Conservation (phyloP, 2,797 vertebrate species). For the Otolemur crassicaudatus region DNA sequence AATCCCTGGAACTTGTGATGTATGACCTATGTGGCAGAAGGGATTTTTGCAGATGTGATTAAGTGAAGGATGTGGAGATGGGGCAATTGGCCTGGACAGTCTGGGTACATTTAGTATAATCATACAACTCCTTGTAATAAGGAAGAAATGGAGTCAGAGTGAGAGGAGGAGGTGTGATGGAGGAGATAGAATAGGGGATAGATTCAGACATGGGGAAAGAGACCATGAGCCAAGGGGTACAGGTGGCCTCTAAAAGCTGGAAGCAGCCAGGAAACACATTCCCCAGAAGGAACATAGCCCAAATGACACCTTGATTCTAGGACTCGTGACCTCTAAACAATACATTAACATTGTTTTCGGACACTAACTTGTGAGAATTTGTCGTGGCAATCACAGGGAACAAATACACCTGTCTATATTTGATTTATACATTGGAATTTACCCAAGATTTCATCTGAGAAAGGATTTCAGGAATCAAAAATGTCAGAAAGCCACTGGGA, state of each 20-base stretch:
- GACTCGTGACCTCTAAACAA: not conserved
- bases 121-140: not conserved
- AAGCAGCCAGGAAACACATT: not conserved
- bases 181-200: no score
- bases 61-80: not conserved
- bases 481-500: not conserved
- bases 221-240: not conserved
- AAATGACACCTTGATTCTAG: not conserved
- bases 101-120: not conserved
- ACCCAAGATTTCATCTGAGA: not conserved
- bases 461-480: not conserved
- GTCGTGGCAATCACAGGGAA: not conserved
- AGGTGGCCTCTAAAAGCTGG: not conserved
- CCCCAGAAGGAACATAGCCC: not conserved
- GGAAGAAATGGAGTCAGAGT: not conserved
- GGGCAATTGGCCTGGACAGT: not conserved
- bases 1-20: no score
- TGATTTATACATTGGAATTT: not conserved
- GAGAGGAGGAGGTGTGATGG: not conserved
- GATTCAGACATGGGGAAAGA: not conserved
- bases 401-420: not conserved
- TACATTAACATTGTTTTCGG: not conserved
- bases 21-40: not conserved
- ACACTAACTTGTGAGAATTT: not conserved
- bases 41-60: not conserved